Conservation (phyloP, 2,797 vertebrate species). For the Todus mexicanus region DNA sequence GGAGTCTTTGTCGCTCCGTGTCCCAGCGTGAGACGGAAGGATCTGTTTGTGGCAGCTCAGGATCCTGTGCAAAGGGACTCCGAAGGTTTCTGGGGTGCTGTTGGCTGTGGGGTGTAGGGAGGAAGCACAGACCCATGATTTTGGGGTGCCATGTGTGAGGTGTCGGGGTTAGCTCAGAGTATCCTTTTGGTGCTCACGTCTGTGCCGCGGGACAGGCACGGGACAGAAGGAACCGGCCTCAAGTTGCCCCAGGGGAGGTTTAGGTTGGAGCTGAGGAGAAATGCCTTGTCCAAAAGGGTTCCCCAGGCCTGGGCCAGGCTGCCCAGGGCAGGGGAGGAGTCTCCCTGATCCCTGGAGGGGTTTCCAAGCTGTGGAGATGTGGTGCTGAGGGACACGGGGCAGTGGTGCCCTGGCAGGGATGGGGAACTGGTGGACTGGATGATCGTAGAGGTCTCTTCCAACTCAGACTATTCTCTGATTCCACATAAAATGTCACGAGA, state of each 20-base stretch:
- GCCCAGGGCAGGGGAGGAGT: background rate
- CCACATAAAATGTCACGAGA: fast-evolving
- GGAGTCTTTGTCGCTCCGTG: background rate
- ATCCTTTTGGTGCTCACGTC: fast-evolving
- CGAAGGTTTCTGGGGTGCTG: background rate
- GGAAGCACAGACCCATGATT: background rate
- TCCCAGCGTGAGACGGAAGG: background rate
- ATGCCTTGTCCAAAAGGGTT: no score
- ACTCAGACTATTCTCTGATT: background rate
- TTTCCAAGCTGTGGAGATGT: background rate
- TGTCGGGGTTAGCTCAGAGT: background rate
- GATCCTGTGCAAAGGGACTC: background rate
- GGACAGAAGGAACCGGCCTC: no score
- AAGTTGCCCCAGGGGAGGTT: no score
- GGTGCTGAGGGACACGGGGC: background rate
- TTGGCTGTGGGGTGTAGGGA: fast-evolving
- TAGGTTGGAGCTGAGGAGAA: no score
- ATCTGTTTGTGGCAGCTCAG: background rate
- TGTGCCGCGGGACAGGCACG: no score
- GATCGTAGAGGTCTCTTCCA: background rate
- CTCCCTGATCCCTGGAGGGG: background rate
- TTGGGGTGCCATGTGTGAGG: fast-evolving
- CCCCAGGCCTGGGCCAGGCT: background rate
- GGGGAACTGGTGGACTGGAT: background rate
- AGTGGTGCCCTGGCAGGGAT: background rate